These are phyloP conservation scores for Acleris literana DNA, from an alignment of 2,888 invertebrate genomes.

Conservation along the genomic window DNA sequence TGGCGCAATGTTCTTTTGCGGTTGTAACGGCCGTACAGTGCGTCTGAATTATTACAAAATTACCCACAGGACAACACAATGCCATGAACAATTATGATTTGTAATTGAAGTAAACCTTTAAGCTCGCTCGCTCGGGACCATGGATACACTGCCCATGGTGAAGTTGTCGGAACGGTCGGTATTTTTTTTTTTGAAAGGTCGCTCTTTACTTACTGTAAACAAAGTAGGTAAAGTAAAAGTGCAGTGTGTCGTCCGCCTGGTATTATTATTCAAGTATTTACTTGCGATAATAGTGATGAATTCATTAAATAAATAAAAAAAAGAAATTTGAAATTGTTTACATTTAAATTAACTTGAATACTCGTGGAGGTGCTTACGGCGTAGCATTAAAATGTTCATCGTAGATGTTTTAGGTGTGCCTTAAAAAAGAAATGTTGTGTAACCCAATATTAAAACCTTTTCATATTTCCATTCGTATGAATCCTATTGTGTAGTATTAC, in stretches of 20 bases:
- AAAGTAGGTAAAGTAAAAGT: not conserved
- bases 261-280: too few relatives aligned
- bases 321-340: too few relatives aligned
- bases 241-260: too few relatives aligned
- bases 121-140: not conserved
- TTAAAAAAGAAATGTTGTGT: conserved; percentile 29
- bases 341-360: not conserved
- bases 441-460: conserved; percentile 10
- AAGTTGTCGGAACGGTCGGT: conserved; percentile 1
- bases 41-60: conserved; percentile 13
- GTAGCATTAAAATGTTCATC: conserved; percentile 2
- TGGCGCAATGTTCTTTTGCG: conserved; percentile 17
- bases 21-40: conserved; percentile 6
- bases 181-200: conserved; percentile 19
- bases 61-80: not conserved
- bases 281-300: not conserved
- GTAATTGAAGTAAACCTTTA: not conserved
- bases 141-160: not conserved
- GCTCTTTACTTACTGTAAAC: conserved; percentile 21
- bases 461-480: conserved; percentile 1
- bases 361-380: not conserved
- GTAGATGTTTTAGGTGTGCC: conserved; percentile 33
- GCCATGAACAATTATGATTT: not conserved
- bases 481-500: not conserved
- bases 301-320: not conserved